phyloP scores from a whole-genome alignment of 2,888 invertebrate species.

The Atethmia centrago region DNA sequence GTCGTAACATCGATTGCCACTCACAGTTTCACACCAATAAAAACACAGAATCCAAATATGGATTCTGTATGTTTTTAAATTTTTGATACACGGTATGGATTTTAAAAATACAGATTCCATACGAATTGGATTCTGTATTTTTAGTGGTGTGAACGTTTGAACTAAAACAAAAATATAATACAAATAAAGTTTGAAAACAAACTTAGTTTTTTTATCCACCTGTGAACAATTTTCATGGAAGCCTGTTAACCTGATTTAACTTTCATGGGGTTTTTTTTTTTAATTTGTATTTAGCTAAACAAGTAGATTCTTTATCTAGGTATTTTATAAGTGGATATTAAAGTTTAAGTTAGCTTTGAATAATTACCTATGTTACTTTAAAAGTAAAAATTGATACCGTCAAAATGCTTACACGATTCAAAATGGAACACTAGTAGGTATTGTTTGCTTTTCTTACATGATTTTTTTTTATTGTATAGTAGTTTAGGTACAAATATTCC shows the following conservation, averaged over 20 bases:
- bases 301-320: neutral
- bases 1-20: constrained; percentile 25
- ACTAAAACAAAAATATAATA: neutral
- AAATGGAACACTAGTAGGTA: neutral
- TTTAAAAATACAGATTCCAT: constrained; percentile 9
- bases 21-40: constrained; percentile 32
- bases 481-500: constrained; percentile 3
- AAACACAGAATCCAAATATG: neutral
- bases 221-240: constrained; percentile 28
- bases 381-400: neutral
- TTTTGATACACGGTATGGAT: too few species aligned
- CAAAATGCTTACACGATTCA: neutral
- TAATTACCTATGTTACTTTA: neutral
- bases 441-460: neutral
- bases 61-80: neutral
- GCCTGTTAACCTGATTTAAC: constrained; percentile 15
- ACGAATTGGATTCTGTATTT: neutral
- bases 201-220: constrained; percentile 23
- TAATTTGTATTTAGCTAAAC: neutral
- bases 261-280: constrained; percentile 9
- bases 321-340: too few species aligned
- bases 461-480: neutral
- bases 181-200: constrained; percentile 20
- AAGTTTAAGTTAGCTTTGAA: neutral
- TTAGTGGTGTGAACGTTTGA: neutral